Evolutionary conservation across 2,113 vertebrate species (phyloP), one percentile per base, ranked within the genome.

Genomic region (Centropus bengalensis): DNA sequence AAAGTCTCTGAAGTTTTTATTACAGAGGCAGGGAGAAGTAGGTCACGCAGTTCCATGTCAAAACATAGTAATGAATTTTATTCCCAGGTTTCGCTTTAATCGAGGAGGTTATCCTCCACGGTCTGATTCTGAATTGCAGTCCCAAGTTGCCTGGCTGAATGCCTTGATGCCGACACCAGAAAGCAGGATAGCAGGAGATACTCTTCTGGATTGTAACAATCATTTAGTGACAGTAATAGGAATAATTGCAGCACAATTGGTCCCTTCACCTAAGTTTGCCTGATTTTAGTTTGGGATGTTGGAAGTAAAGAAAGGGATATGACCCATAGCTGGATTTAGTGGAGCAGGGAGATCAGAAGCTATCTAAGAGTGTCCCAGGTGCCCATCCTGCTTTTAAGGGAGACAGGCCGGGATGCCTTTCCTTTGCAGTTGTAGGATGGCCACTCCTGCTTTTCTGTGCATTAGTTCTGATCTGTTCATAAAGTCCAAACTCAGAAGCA

Each of bases 1-100:
- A 21, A 49, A 66, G 55, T 70, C 80, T 81, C 73, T 44, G 85
- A 91, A 85, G 69, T 27, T 89, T 66, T 92, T 89, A 64, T 70
- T 95, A 51, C 36, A 64, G 76, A 75, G 73, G 19, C 38, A 71
- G 51, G 16, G 62, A 88, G 60, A 96, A 96, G 76, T 92, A 92
- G 94, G 95, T 92, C 73, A 26, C 19, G 42, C 15, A 47, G 36
- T 69, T 80, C 68, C 1, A 0, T 22, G 10, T 78, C 32, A 21
- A 27, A 73, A 69, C 38, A 54, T 67, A 81, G 78, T 74, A 38
- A 86, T 86, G 42, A 86, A 67, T 79, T 86, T 86, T 51, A 74
- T 83, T 95, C 83, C 55, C 76, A 86, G 76, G 36, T 68, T 86
- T 91, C 47, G 74, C 38, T 78, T 83, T 88, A 77, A 90, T 90